Evolutionary conservation across 1,140 invertebrate genomes (phyloP).

Genomic region (Pararge aegeria): DNA sequence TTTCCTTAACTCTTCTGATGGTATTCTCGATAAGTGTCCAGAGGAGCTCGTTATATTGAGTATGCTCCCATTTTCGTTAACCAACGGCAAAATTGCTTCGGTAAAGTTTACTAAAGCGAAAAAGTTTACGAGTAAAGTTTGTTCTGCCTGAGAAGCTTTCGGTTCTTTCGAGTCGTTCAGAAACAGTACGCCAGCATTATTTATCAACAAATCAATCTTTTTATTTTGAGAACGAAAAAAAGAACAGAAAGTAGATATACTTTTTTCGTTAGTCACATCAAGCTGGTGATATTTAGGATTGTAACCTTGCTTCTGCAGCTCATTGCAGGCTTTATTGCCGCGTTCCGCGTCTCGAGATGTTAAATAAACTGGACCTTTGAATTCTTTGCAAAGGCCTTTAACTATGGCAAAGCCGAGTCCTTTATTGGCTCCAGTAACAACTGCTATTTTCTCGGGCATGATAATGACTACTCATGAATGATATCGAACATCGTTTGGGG

Average conservation of each 20-base stretch:
- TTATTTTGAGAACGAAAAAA: constrained; percentile 83
- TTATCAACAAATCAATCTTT: constrained; percentile 89
- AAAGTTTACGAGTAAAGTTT: constrained; percentile 86
- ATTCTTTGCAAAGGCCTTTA: constrained; percentile 82
- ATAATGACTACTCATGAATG: not conserved
- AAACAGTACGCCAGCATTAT: constrained; percentile 92
- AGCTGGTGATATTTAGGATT: constrained; percentile 84
- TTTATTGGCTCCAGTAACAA: constrained; percentile 89
- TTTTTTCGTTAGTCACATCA: constrained; percentile 83
- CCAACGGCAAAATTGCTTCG: constrained; percentile 84
- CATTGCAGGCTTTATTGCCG: constrained; percentile 80
- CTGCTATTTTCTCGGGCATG: constrained; percentile 43
- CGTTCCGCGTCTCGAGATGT: constrained; percentile 82
- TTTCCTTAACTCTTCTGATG: constrained; percentile 77
- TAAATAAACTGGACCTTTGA: constrained; percentile 82
- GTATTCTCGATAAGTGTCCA: constrained; percentile 82
- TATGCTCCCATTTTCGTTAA: constrained; percentile 84
- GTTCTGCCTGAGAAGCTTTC: constrained; percentile 84
- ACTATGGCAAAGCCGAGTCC: constrained; percentile 88
- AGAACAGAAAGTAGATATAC: constrained; percentile 80
- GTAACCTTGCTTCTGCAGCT: constrained; percentile 72
- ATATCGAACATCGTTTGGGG: no score
- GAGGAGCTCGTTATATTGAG: constrained; percentile 87
- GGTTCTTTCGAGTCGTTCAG: constrained; percentile 82
- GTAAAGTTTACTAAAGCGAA: constrained; percentile 83